Evolutionary conservation across 2,888 invertebrate species (phyloP).

Genomic region (Syrphus vitripennis): DNA sequence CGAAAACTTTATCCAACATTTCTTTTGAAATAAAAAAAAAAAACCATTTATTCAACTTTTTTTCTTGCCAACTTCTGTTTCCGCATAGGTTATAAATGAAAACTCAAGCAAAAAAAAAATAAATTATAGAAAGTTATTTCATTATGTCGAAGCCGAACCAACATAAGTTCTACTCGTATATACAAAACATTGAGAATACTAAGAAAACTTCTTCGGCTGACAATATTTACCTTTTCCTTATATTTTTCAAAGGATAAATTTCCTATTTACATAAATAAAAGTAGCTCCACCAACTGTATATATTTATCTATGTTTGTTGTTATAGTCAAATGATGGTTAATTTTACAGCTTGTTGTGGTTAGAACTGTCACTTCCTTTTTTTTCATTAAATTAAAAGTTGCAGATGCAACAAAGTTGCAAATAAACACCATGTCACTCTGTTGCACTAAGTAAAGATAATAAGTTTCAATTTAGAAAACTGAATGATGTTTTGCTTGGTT

Average conservation of each 20-base stretch:
- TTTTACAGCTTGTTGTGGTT: constrained; percentile 16
- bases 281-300: neutral
- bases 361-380: constrained; percentile 13
- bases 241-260: constrained; percentile 8
- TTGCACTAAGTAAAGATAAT: constrained; percentile 14
- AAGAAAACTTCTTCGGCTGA: constrained; percentile 10
- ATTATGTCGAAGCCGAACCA: neutral
- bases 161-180: neutral
- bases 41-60: neutral
- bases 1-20: neutral
- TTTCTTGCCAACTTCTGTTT: neutral
- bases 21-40: neutral
- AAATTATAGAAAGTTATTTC: constrained; percentile 11
- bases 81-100: neutral
- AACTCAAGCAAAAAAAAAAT: neutral
- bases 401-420: neutral
- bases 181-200: neutral
- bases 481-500: neutral
- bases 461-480: neutral
- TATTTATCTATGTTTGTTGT: neutral
- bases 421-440: neutral
- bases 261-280: neutral
- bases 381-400: constrained; percentile 10
- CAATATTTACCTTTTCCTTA: constrained; percentile 10
- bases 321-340: constrained; percentile 3